Percentiles rank a stretch among this genome's conserved stretches.
Evolutionary conservation across 2,888 invertebrate species (phyloP).

Genomic region (Xestia ashworthii): DNA sequence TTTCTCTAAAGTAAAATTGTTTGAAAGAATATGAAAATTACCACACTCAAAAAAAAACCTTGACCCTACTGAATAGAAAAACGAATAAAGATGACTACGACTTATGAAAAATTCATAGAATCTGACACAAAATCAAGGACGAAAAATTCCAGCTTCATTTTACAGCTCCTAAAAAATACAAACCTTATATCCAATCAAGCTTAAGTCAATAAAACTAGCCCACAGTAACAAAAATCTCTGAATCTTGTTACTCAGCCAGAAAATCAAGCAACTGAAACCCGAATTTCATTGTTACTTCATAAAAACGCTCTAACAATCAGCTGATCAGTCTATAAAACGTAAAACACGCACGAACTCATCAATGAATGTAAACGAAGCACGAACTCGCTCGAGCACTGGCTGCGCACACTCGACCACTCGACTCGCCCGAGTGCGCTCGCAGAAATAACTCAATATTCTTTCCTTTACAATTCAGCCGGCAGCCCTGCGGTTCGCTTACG

Average conservation of each 20-base stretch:
- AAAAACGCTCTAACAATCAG: conserved; percentile 42
- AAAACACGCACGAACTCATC: conserved; percentile 52
- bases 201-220: conserved; percentile 34
- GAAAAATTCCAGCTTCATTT: conserved; percentile 12
- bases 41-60: not conserved
- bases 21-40: conserved; percentile 7
- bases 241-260: conserved; percentile 8
- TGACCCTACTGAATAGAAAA: not conserved
- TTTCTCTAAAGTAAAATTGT: not conserved
- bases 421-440: conserved; percentile 30
- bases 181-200: conserved; percentile 27
- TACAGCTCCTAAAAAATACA: conserved; percentile 11
- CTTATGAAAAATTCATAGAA: conserved; percentile 17
- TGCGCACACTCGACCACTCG: conserved; percentile 35
- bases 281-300: conserved; percentile 33
- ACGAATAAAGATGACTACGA: not conserved
- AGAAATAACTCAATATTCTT: conserved; percentile 62
- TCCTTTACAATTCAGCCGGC: conserved; percentile 55
- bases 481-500: conserved; percentile 64
- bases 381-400: conserved; percentile 30
- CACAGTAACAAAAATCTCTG: conserved; percentile 10
- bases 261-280: conserved; percentile 29
- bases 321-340: conserved; percentile 43
- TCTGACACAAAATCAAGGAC: not conserved
- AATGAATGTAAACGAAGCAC: conserved; percentile 54